A percentile compares a stretch with the other conserved stretches of the same genome.
Conservation (phyloP, 2,113 vertebrate species). For the Tragelaphus strepsiceros region DNA sequence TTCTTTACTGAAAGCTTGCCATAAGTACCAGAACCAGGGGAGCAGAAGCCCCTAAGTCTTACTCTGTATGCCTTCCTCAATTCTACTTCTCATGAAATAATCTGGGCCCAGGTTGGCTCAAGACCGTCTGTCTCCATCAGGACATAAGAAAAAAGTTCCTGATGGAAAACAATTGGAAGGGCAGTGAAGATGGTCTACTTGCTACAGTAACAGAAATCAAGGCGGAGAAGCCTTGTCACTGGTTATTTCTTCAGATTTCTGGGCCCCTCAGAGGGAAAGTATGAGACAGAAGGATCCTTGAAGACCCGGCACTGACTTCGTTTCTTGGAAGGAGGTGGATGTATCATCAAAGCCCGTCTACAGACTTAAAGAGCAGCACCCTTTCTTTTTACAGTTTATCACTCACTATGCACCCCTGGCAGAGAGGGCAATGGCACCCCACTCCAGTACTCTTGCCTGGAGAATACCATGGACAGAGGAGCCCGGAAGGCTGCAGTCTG, state of each 20-base stretch:
- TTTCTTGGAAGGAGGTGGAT: neutral
- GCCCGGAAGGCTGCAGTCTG: accelerated
- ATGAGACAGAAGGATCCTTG: neutral
- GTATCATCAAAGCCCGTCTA: no score
- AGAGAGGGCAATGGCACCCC: no score
- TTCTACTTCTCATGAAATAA: neutral
- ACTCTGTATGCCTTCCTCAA: neutral
- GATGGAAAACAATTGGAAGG: neutral
- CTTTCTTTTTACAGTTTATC: neutral
- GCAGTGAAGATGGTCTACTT: neutral
- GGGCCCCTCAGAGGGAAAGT: neutral
- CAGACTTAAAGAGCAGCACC: neutral
- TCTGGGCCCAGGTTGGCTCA: neutral
- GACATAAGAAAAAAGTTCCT: neutral
- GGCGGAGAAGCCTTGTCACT: accelerated
- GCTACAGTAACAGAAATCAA: neutral
- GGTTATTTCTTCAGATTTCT: no score
- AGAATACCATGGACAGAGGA: no score
- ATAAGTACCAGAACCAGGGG: neutral
- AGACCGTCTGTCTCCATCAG: neutral
- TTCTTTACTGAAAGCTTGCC: neutral
- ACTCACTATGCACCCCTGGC: neutral
- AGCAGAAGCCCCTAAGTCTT: neutral
- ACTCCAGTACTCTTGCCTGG: no score
- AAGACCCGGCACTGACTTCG: neutral